Evolutionary conservation across 2,888 invertebrate species (phyloP).

Genomic region (Pilophorus perplexus): DNA sequence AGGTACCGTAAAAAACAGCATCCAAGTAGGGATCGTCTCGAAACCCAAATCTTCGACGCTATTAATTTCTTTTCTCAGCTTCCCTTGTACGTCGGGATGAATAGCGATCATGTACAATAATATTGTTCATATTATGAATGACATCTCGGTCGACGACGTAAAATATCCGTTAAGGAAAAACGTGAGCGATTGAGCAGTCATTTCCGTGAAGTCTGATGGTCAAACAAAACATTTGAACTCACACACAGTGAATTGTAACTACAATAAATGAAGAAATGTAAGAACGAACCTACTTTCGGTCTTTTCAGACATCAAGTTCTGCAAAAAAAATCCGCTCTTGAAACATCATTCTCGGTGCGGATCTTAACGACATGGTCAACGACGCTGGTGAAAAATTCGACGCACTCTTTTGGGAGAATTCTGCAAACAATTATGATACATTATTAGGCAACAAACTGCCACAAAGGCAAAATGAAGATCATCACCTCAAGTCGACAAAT

Average conservation of each 20-base stretch:
- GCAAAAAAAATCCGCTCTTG: slow-evolving; percentile 14
- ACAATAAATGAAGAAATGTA: not conserved
- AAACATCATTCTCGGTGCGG: not conserved
- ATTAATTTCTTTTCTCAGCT: slow-evolving; percentile 23
- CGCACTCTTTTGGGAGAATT: not conserved
- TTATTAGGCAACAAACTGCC: not conserved
- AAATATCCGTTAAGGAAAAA: slow-evolving; percentile 37
- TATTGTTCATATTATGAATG: no score
- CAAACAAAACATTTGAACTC: not conserved
- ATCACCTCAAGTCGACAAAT: no score
- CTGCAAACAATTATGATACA: not conserved
- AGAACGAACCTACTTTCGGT: not conserved
- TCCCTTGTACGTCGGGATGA: slow-evolving; percentile 21
- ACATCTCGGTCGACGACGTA: slow-evolving; percentile 29
- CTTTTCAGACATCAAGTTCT: slow-evolving; percentile 18
- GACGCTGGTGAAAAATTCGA: slow-evolving; percentile 8
- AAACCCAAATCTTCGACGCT: slow-evolving; percentile 5
- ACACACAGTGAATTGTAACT: not conserved
- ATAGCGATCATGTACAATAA: slow-evolving; percentile 34
- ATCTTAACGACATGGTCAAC: not conserved
- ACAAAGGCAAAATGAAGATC: no score
- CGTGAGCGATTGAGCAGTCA: slow-evolving; percentile 19
- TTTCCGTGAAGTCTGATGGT: no score
- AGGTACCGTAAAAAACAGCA: slow-evolving; percentile 15
- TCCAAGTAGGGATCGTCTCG: slow-evolving; percentile 24